Conservation (phyloP, 2,888 invertebrate species). For the Rhodophaea formosa region DNA sequence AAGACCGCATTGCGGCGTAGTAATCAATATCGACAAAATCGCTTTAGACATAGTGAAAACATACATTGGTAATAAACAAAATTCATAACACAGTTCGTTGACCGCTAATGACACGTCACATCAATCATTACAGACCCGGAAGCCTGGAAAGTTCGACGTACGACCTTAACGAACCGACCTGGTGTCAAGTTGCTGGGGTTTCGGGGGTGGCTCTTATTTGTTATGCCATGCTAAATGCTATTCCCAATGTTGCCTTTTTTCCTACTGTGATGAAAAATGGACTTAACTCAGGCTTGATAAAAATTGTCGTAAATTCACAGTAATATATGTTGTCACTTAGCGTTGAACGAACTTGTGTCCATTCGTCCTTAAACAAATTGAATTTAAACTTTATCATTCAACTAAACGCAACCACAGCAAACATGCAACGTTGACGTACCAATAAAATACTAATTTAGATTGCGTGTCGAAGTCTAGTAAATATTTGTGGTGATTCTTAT, state of each 20-base stretch:
- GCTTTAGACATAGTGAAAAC: too few species aligned
- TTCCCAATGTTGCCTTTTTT: not conserved
- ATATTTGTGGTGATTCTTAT: not conserved
- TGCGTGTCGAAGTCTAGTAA: not conserved
- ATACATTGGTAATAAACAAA: constrained; percentile 18
- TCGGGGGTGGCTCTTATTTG: constrained; percentile 12
- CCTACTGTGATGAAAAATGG: not conserved
- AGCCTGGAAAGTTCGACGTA: constrained; percentile 56
- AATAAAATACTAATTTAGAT: not conserved
- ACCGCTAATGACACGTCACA: constrained; percentile 43
- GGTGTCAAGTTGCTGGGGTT: constrained; percentile 42
- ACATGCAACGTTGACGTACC: not conserved
- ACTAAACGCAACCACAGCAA: not conserved
- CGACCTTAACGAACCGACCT: constrained; percentile 62
- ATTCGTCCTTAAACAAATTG: not conserved
- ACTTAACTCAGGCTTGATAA: not conserved
- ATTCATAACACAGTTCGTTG: constrained; percentile 45
- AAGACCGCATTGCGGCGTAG: too few species aligned
- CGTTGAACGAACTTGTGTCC: not conserved
- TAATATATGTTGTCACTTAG: not conserved
- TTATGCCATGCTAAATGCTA: not conserved
- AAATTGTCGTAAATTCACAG: not conserved
- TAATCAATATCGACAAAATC: too few species aligned
- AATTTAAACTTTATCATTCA: not conserved
- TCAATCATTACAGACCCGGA: constrained; percentile 64